These are phyloP conservation scores for Pantherophis guttatus DNA, from an alignment of 2,113 vertebrate species.

Conservation along the genomic window DNA sequence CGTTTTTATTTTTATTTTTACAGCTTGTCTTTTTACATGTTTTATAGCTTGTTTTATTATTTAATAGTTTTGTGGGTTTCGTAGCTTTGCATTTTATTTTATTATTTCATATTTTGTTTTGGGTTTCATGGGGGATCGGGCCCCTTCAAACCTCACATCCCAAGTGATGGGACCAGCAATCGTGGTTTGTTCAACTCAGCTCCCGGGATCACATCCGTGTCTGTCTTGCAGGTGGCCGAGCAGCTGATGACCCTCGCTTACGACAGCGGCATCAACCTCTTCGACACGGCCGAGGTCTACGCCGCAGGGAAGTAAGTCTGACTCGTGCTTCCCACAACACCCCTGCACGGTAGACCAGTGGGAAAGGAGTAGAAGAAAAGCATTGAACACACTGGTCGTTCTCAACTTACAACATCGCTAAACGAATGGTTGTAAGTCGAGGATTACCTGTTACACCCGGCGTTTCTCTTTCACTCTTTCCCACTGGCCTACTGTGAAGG, in stretches of 20 bases:
- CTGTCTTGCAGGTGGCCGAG: slow-evolving; percentile 87
- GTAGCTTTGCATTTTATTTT: not conserved
- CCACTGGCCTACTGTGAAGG: no score
- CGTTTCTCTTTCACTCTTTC: not conserved
- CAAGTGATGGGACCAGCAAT: not conserved
- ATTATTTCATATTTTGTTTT: not conserved
- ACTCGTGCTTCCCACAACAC: not conserved
- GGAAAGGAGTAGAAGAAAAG: not conserved
- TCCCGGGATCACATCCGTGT: rapidly evolving
- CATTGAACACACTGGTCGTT: rapidly evolving
- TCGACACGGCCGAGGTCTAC: slow-evolving; percentile 97
- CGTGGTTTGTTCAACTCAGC: rapidly evolving
- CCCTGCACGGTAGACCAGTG: not conserved
- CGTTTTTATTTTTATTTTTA: no score
- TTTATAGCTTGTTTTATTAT: no score
- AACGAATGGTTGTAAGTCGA: not conserved
- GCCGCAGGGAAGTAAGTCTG: slow-evolving; percentile 94
- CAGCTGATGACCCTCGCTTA: slow-evolving; percentile 98
- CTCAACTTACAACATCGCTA: not conserved
- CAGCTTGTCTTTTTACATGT: no score
- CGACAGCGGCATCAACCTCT: slow-evolving; percentile 99
- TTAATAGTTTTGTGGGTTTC: no score
- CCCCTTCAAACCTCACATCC: not conserved
- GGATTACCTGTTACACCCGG: no score
- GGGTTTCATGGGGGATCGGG: not conserved